Evolutionary conservation across 2,797 vertebrate genomes (phyloP).

Genomic region (Enteromius thamalakanensis): DNA sequence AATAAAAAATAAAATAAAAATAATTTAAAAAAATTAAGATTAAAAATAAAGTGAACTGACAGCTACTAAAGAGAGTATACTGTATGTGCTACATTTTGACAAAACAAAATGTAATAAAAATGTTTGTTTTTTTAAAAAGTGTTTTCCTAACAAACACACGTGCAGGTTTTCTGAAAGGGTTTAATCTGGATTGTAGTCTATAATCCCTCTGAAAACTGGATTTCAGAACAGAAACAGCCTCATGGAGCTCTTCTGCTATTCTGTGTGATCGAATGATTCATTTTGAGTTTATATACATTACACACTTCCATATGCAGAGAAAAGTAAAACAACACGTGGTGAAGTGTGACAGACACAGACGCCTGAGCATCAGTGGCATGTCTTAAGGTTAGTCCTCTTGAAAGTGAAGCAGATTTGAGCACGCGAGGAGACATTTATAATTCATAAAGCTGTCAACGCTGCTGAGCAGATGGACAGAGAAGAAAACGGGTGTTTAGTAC

Average conservation of each 20-base stretch:
- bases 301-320: background rate
- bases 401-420: background rate
- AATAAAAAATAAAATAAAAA: too few relatives aligned
- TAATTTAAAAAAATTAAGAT: too few relatives aligned
- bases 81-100: too few relatives aligned
- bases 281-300: background rate
- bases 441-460: slow-evolving; percentile 14
- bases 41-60: too few relatives aligned
- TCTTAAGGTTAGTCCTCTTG: background rate
- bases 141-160: background rate
- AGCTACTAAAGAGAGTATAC: too few relatives aligned
- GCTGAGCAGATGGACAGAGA: background rate
- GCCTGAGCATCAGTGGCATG: background rate
- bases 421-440: background rate
- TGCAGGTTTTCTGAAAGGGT: background rate
- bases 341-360: background rate
- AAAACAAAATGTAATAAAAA: too few relatives aligned
- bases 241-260: background rate
- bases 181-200: slow-evolving; percentile 11
- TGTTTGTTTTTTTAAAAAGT: too few relatives aligned
- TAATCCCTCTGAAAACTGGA: slow-evolving; percentile 14
- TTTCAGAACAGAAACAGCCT: background rate
- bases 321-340: background rate
- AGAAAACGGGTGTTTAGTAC: background rate
- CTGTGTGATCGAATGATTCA: background rate